Evolutionary conservation across 2,888 invertebrate species (phyloP).

Genomic region (Merodon equestris): DNA sequence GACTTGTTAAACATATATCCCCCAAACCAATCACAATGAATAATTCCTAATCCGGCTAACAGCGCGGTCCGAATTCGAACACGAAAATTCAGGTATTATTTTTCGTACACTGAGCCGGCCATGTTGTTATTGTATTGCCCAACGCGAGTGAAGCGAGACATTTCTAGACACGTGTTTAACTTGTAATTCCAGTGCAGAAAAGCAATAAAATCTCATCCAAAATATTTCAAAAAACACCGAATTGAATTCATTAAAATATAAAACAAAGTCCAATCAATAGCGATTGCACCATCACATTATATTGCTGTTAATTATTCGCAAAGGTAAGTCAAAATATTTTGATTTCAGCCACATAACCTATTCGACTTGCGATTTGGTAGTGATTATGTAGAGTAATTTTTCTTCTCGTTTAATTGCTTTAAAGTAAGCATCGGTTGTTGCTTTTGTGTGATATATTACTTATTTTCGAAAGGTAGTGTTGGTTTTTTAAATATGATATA

Average conservation of each 20-base stretch:
- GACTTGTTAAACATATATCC: no score
- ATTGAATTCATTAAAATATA: conserved; percentile 64
- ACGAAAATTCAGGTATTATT: conserved; percentile 64
- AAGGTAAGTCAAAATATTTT: conserved; percentile 71
- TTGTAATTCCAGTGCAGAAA: conserved; percentile 64
- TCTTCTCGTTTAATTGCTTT: no score
- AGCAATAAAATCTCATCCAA: conserved; percentile 59
- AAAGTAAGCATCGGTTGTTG: no score
- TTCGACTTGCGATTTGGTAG: conserved; percentile 72
- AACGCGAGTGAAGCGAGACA: conserved; percentile 71
- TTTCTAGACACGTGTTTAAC: conserved; percentile 78
- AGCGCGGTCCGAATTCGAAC: conserved; percentile 39
- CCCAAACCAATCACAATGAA: no score
- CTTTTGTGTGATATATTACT: neutral
- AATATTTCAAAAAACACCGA: conserved; percentile 44
- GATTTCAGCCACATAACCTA: conserved; percentile 73
- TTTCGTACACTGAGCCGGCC: conserved; percentile 70
- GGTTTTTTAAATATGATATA: no score
- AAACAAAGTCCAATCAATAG: conserved; percentile 47
- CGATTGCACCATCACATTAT: conserved; percentile 55
- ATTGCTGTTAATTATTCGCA: conserved; percentile 69
- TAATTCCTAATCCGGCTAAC: conserved; percentile 13
- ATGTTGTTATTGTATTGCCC: conserved; percentile 73
- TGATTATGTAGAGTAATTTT: conserved; percentile 62
- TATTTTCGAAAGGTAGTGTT: no score